Percentiles rank a stretch among this genome's conserved stretches.
Evolutionary conservation across 2,888 invertebrate species (phyloP).

Genomic region (Melanostoma scalare): DNA sequence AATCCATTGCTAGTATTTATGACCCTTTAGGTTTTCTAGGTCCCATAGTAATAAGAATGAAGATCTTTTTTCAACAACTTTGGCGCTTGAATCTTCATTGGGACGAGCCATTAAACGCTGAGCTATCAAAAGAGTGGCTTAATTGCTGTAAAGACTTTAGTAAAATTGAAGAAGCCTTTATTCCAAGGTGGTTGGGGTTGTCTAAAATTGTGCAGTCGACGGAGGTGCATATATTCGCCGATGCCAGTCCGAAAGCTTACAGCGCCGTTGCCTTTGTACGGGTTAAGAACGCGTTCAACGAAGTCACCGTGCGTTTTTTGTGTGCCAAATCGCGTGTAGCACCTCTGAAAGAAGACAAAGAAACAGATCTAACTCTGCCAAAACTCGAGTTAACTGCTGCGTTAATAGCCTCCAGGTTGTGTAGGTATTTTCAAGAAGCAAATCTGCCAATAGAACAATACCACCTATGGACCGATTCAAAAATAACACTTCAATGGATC

Average conservation of each 20-base stretch:
- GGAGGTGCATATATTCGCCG: constrained; percentile 14
- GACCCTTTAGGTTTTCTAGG: constrained; percentile 3
- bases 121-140: not conserved
- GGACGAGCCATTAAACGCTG: not conserved
- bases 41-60: constrained; percentile 1
- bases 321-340: constrained; percentile 26
- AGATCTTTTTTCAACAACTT: constrained; percentile 16
- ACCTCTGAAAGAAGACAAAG: constrained; percentile 23
- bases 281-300: not conserved
- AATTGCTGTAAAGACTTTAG: not conserved
- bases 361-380: constrained; percentile 25
- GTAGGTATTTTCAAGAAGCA: constrained; percentile 1
- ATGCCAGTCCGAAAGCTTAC: constrained; percentile 24
- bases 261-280: constrained; percentile 20
- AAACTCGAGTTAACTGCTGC: constrained; percentile 28
- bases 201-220: not conserved
- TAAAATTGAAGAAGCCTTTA: not conserved
- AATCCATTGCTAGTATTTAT: constrained; percentile 4
- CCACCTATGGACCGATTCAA: constrained; percentile 24
- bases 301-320: not conserved
- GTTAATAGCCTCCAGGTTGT: not conserved
- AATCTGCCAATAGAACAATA: not conserved
- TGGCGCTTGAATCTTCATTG: constrained; percentile 4
- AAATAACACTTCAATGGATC: constrained; percentile 24
- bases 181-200: constrained; percentile 1